phyloP scores from a whole-genome alignment of 2,113 vertebrate genomes.

The Toxotes jaculatrix region DNA sequence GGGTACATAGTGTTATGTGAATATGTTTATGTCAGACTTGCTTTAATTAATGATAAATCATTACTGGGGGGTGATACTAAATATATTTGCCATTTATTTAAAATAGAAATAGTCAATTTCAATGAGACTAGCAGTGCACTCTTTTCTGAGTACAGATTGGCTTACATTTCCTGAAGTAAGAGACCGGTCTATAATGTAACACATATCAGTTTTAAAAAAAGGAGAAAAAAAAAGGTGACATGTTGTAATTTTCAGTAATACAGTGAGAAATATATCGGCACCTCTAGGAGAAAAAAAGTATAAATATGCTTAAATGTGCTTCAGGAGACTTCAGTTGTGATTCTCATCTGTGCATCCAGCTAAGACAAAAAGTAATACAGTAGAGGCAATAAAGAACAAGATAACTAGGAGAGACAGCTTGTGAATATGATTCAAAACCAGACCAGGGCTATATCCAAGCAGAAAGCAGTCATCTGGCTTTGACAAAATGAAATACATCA shows the following conservation, averaged over 20 bases:
- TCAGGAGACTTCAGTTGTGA: slow-evolving; percentile 19
- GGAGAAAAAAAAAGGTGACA: slow-evolving; percentile 1
- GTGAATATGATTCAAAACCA: slow-evolving; percentile 64
- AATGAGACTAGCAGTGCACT: background rate
- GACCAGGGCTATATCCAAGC: slow-evolving; percentile 54
- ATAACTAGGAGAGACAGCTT: slow-evolving; percentile 60
- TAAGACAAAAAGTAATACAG: slow-evolving; percentile 36
- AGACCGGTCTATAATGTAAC: background rate
- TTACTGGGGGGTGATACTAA: background rate
- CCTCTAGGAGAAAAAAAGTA: background rate
- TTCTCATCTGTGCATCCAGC: slow-evolving; percentile 39
- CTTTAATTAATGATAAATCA: slow-evolving; percentile 7
- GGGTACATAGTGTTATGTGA: slow-evolving; percentile 10
- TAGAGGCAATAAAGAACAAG: slow-evolving; percentile 62
- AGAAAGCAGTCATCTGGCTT: slow-evolving; percentile 59
- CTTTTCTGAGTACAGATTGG: background rate
- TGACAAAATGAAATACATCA: slow-evolving; percentile 79
- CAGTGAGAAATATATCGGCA: slow-evolving; percentile 19
- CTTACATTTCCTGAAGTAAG: background rate
- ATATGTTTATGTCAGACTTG: slow-evolving; percentile 36
- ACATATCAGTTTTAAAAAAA: background rate
- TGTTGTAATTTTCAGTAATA: background rate
- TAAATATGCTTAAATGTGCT: slow-evolving; percentile 26
- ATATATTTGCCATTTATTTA: background rate
- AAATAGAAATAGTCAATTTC: background rate